Percentiles rank a stretch among this genome's conserved stretches.
Evolutionary conservation across 2,113 vertebrate genomes (phyloP).

Genomic region (Hemiprocne comata): DNA sequence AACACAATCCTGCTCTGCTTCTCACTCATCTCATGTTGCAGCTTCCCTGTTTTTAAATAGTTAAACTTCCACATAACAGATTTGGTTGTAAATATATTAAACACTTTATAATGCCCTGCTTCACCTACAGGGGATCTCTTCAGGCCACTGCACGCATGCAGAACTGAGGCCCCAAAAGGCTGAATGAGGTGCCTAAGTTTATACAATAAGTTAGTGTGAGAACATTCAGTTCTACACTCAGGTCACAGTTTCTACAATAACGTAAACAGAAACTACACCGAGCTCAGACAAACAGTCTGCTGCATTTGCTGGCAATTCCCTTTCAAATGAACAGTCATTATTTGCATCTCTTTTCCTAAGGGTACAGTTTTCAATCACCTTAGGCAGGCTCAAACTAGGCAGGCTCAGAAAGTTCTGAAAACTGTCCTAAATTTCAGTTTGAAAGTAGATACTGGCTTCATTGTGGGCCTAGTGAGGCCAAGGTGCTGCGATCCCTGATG

Average conservation of each 20-base stretch:
- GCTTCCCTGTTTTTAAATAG: neutral
- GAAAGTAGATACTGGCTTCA: neutral
- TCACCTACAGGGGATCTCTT: neutral
- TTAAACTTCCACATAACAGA: neutral
- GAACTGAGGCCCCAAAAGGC: neutral
- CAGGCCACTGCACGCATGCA: neutral
- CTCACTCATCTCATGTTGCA: neutral
- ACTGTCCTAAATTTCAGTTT: neutral
- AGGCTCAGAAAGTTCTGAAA: neutral
- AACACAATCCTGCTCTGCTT: neutral
- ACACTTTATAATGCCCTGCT: neutral
- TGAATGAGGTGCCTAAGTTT: neutral
- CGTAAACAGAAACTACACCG: neutral
- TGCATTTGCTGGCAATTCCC: neutral
- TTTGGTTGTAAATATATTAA: neutral
- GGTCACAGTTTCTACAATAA: neutral
- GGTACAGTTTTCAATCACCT: neutral
- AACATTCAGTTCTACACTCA: neutral
- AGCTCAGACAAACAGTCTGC: neutral
- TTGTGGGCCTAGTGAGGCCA: neutral
- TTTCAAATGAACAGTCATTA: neutral
- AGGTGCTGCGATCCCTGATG: neutral
- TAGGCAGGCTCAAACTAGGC: neutral
- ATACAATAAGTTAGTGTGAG: accelerated
- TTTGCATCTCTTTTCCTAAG: neutral